Conservation (phyloP, 37 sponge, comb jelly and placozoan genomes). For the Tethya wilhelma region DNA sequence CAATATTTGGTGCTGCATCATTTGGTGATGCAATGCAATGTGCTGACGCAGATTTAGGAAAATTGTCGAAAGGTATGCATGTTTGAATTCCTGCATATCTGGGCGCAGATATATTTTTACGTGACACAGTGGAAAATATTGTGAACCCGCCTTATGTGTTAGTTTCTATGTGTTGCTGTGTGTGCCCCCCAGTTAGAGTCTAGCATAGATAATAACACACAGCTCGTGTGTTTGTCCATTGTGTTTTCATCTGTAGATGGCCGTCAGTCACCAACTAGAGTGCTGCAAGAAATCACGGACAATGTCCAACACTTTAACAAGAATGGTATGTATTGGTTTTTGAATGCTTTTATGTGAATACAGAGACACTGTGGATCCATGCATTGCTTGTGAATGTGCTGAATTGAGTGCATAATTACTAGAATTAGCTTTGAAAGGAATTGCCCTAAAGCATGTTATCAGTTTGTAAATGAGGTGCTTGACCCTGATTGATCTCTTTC, state of each 20-base stretch:
- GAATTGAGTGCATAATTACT: not conserved
- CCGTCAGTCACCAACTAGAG: not conserved
- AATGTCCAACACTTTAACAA: conserved; percentile 60
- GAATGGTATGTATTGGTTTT: conserved; percentile 38
- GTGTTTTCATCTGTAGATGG: conserved; percentile 41
- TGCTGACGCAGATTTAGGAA: conserved; percentile 6
- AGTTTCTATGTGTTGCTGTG: too few species aligned
- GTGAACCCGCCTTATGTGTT: too few species aligned
- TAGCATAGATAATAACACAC: too few species aligned
- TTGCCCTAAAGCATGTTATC: too few species aligned
- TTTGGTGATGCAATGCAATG: not conserved
- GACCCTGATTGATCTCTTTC: not conserved
- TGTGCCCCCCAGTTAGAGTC: too few species aligned
- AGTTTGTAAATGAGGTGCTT: not conserved
- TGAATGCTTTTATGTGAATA: not conserved
- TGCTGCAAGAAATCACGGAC: conserved; percentile 10
- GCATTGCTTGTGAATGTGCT: not conserved
- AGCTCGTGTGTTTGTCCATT: too few species aligned
- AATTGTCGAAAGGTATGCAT: conserved; percentile 36
- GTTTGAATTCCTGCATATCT: conserved; percentile 43
- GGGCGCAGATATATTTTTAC: too few species aligned
- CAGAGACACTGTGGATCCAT: not conserved
- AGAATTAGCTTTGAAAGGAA: too few species aligned
- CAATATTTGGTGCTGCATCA: not conserved
- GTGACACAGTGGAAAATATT: too few species aligned